Percentiles rank a stretch among this genome's conserved stretches.
phyloP scores from a whole-genome alignment of 2,797 vertebrate genomes.

The Enteromius trimaculatus region DNA sequence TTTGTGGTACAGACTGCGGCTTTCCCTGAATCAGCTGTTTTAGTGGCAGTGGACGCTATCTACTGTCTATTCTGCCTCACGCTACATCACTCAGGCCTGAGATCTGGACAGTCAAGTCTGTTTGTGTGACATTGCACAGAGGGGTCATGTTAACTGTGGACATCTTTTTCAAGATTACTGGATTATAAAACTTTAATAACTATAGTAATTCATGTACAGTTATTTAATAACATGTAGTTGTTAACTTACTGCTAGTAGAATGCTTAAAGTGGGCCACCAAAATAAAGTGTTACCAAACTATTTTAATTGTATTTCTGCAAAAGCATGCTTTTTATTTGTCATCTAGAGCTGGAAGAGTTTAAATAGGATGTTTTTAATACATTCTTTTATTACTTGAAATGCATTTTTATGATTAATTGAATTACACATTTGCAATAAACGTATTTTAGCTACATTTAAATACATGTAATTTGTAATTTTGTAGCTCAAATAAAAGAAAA shows the following conservation, averaged over 20 bases:
- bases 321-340: not conserved
- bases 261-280: no score
- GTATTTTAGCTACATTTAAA: no score
- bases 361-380: not conserved
- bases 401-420: not conserved
- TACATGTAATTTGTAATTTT: no score
- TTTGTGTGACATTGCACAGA: not conserved
- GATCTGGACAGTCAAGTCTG: not conserved
- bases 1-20: slow-evolving; percentile 80
- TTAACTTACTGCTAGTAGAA: no score
- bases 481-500: no score
- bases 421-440: no score
- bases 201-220: no score
- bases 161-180: not conserved
- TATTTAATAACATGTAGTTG: no score
- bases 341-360: not conserved
- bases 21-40: slow-evolving; percentile 87
- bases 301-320: not conserved
- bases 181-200: not conserved
- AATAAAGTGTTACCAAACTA: no score
- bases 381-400: no score
- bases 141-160: not conserved
- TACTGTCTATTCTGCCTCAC: slow-evolving; percentile 86
- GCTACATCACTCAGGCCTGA: slow-evolving; percentile 46
- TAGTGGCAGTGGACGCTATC: slow-evolving; percentile 75